A percentile compares a stretch with the other conserved stretches of the same genome.
These are phyloP conservation scores for Casuarius casuarius DNA, from an alignment of 2,113 vertebrate genomes.

Conservation along the genomic window DNA sequence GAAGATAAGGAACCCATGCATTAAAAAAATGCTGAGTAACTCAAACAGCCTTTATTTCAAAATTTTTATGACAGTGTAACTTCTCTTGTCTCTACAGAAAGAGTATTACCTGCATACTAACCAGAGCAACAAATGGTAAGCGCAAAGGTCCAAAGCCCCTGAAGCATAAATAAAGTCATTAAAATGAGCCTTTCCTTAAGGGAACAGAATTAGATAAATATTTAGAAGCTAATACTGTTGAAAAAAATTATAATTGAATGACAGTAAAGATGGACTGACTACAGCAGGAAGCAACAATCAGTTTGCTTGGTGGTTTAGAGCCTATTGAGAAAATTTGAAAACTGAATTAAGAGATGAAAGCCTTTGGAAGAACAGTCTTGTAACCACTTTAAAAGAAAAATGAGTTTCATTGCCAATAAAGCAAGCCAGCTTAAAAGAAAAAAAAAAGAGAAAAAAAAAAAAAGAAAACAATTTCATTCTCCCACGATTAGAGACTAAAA, in stretches of 20 bases:
- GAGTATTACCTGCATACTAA: not conserved
- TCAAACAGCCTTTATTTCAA: not conserved
- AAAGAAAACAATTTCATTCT: not conserved
- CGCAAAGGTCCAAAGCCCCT: not conserved
- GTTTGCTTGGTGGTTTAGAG: not conserved
- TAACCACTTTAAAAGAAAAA: conserved; percentile 12
- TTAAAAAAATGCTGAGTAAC: not conserved
- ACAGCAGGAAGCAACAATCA: not conserved
- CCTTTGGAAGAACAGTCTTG: not conserved
- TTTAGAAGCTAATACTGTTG: not conserved
- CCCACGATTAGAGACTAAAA: not conserved
- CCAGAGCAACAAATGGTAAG: not conserved
- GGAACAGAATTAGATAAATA: conserved; percentile 14
- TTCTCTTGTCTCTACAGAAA: not conserved
- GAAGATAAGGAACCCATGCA: no score
- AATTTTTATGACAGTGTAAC: not conserved
- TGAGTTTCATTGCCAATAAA: not conserved
- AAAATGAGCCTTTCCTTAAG: not conserved
- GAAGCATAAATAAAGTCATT: not conserved
- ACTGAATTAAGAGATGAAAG: conserved; percentile 24
- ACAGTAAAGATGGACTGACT: not conserved
- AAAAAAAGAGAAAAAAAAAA: not conserved
- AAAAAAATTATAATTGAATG: conserved; percentile 21
- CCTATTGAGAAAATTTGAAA: conserved; percentile 13
- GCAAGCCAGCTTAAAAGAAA: not conserved